Evolutionary conservation across 2,113 vertebrate species (phyloP).

Genomic region (Eurystomus gularis): DNA sequence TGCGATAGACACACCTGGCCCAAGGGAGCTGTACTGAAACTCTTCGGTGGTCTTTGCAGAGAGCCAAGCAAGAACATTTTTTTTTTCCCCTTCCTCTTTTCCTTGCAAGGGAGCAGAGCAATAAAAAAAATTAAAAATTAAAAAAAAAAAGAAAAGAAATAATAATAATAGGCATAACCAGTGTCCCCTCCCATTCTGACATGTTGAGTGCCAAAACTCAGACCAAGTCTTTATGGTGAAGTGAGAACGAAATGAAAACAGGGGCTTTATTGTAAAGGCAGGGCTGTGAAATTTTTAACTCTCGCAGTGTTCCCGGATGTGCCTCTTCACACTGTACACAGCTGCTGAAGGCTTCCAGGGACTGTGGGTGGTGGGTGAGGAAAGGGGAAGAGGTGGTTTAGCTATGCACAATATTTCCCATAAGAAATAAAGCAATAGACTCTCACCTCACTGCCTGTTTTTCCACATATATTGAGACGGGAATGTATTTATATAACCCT

Average conservation of each 20-base stretch:
- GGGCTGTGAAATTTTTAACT: slow-evolving; percentile 51
- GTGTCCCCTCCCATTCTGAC: neutral
- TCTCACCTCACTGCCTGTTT: slow-evolving; percentile 73
- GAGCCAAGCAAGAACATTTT: neutral
- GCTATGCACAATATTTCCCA: slow-evolving; percentile 66
- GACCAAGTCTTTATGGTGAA: neutral
- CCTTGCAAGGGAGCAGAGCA: neutral
- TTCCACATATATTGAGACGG: slow-evolving; percentile 62
- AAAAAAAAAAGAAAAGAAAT: neutral
- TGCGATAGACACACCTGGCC: neutral
- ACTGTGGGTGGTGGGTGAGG: slow-evolving; percentile 60
- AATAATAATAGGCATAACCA: neutral
- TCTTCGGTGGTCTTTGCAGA: neutral
- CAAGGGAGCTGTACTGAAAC: neutral
- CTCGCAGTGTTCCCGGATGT: neutral
- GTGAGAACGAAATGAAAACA: slow-evolving; percentile 53
- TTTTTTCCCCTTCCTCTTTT: neutral
- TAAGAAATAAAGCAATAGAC: slow-evolving; percentile 64
- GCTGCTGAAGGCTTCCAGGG: slow-evolving; percentile 52
- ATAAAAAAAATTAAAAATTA: slow-evolving; percentile 6
- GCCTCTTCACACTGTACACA: slow-evolving; percentile 3
- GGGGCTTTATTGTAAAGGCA: slow-evolving; percentile 33
- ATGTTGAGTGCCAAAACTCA: slow-evolving; percentile 39
- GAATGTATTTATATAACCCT: slow-evolving; percentile 72
- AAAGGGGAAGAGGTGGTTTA: slow-evolving; percentile 51